Conservation (phyloP, 2,797 vertebrate species). For the Lacerta viridis region DNA sequence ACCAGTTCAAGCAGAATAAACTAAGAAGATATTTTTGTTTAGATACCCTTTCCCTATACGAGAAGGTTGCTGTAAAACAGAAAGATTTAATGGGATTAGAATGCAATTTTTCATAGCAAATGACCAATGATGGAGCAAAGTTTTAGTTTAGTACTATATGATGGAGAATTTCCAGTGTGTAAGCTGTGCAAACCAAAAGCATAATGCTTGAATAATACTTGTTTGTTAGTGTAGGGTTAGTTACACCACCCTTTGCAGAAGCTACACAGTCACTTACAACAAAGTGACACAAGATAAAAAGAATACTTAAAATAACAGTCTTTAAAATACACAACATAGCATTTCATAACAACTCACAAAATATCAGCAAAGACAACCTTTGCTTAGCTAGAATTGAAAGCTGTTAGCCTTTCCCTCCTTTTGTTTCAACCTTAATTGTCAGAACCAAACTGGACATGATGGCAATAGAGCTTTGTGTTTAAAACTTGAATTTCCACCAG, state of each 20-base stretch:
- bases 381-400: neutral
- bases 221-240: neutral
- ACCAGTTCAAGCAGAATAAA: slow-evolving; percentile 35
- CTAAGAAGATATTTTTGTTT: slow-evolving; percentile 7
- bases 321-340: neutral
- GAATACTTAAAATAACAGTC: neutral
- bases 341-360: too few species aligned
- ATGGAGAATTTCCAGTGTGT: too few species aligned
- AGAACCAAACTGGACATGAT: neutral
- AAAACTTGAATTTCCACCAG: neutral
- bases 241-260: neutral
- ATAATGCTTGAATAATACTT: neutral
- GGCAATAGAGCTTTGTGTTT: neutral
- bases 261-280: neutral
- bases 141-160: neutral
- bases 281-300: neutral
- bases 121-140: neutral
- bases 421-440: neutral
- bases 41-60: neutral
- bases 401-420: neutral
- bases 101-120: neutral
- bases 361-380: neutral
- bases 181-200: too few species aligned
- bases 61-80: neutral
- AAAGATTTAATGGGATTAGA: neutral